These are phyloP conservation scores for Himantopus leucocephalus DNA, from an alignment of 2,113 vertebrate species.

Conservation along the genomic window DNA sequence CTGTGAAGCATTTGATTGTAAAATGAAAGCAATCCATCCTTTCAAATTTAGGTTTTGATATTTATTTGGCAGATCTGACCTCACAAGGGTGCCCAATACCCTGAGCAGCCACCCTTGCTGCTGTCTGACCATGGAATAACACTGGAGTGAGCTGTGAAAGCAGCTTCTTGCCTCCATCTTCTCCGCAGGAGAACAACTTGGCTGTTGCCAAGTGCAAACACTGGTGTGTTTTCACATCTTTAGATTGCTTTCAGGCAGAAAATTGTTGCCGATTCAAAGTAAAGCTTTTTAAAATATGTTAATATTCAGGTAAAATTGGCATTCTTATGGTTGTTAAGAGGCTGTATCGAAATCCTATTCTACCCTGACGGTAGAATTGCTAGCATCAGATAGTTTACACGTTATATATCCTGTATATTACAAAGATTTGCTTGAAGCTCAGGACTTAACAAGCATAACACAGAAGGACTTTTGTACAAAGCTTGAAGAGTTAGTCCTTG, in stretches of 20 bases:
- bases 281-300: conserved; percentile 5
- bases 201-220: not conserved
- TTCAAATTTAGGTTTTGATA: conserved; percentile 24
- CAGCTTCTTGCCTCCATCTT: conserved; percentile 18
- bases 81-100: not conserved
- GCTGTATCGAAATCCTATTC: not conserved
- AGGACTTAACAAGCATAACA: conserved; percentile 39
- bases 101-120: not conserved
- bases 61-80: not conserved
- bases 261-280: not conserved
- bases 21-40: conserved; percentile 18
- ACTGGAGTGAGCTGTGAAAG: not conserved
- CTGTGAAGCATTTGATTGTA: not conserved
- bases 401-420: not conserved
- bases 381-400: not conserved
- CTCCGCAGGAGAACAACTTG: not conserved
- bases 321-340: not conserved
- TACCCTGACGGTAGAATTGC: not conserved
- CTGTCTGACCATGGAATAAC: not conserved
- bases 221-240: not conserved
- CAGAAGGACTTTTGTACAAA: conserved; percentile 56
- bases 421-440: conserved; percentile 52
- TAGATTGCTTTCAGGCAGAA: conserved; percentile 30
- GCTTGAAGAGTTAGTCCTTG: conserved; percentile 59
- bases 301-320: not conserved